Evolutionary conservation across 37 sponge, comb jelly and placozoan species (phyloP), one percentile per base, ranked within the genome.

Genomic region (Ianthella basta): DNA sequence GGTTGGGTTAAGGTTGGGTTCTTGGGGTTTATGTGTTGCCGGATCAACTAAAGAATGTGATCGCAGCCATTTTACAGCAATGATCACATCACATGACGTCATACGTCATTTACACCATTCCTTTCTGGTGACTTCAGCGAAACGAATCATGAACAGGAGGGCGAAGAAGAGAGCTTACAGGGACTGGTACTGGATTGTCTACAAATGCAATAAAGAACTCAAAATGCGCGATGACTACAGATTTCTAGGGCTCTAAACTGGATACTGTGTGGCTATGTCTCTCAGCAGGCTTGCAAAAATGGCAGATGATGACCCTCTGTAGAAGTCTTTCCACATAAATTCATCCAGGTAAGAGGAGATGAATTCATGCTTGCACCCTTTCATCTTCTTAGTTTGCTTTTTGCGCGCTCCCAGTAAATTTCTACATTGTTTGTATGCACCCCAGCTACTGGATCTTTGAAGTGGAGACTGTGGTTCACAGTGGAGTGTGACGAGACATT

Each of bases 291-390:
- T 60, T 19, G 38, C 30, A 72, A 82, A 86, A 8, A 55, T 79
- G 0, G 37, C 81, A 14, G n/a, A 23, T 23, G 56, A n/a, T 50
- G 80, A 57, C 20, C 37, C 27, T 33, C 91, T 83, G 40, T 72
- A 72, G 21, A 84, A 72, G 56, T 90, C 94, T 64, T 72, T 59
- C 91, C 91, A 91, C 88, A 93, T 87, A 55, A 90, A 93, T 53
- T 93, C 91, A 84, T 90, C 91, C 61, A 93, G 61, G 72, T 93
- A 89, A 0, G 68, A 57, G 1, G 91, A 90, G 12, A 93, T 56
- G 15, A 87, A 79, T 16, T 59, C 80, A 20, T 25, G 34, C 38
- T 87, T 60, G 61, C 55, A 41, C 0, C 91, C 87, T 57, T 74
- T 90, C 94, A 93, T 93, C 20, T 75, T 0, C 91, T 93, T 30